Base-by-base conservation (phyloP, 1,140 invertebrate species). In the Panagrolaimus sp. region DNA sequence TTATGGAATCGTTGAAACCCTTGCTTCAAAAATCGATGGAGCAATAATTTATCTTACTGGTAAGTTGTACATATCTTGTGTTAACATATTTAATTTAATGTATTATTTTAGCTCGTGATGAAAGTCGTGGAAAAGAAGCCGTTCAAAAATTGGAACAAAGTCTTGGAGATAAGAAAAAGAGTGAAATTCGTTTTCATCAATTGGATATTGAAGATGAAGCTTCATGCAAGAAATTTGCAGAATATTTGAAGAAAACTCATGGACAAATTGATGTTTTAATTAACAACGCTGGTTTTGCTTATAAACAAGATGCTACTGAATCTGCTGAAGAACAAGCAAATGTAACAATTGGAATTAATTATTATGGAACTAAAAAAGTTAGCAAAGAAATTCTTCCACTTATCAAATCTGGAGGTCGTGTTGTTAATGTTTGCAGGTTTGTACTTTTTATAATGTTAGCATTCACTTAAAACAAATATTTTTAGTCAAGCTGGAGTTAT, bases 31-130 rank as follows among this genome's bases (percentile, higher is more conserved):
- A 0, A 43, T 43, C 16, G 27, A 8, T 1, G 2, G 38, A 8
- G 13, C 20, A 42, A 16, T 63, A 13, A 63, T 63, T 43, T 42
- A 63, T 13, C 38, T 63, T 11, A 63, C 62, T 5, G 62, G 27
- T 63, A 27, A 3, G 5, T 63, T 57, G 27, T 57, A 0, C 20
- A 57, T 20, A 57, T 2, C 5, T 8, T n/a, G n/a, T n/a, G n/a
- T 11, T 57, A 13, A 57, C 2, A 23, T 57, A 20, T 11, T 57
- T 5, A 13, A 1, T 23, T 57, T 2, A 38, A 38, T 38, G 7
- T 4, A 38, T n/a, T n/a, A n/a, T 38, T 57, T 25, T n/a, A 57
- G 51, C 51, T 9, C 51, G 51, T 57, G 51, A 57, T 13, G 27
- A 20, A 25, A 20, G 14, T 20, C 51, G 51, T 27, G 51, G 51